phyloP scores from a whole-genome alignment of 2,888 invertebrate genomes.

The Petrophora chlorosata region DNA sequence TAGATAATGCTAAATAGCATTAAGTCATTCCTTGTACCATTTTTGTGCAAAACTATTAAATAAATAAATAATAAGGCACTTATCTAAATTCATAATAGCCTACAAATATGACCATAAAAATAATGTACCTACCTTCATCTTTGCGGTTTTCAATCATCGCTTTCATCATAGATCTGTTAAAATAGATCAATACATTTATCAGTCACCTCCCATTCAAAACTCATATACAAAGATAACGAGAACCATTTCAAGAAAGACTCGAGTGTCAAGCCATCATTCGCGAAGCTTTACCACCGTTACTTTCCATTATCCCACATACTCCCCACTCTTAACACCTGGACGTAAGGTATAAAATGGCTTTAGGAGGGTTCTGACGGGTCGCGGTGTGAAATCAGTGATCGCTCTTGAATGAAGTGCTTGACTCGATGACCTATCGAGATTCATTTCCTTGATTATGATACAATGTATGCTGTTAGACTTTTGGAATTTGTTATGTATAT shows the following conservation, averaged over 20 bases:
- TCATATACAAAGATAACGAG: slow-evolving; percentile 45
- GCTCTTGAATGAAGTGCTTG: slow-evolving; percentile 26
- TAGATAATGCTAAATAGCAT: no score
- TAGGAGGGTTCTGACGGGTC: not conserved
- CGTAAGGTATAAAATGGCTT: slow-evolving; percentile 13
- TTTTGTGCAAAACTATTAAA: no score
- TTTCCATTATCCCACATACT: not conserved
- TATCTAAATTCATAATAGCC: no score
- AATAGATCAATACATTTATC: slow-evolving; percentile 27
- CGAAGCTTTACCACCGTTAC: slow-evolving; percentile 20
- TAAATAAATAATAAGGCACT: no score
- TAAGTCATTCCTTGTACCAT: no score
- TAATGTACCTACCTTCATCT: no score
- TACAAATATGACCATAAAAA: no score
- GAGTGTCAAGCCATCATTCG: slow-evolving; percentile 47
- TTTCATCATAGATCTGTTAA: not conserved
- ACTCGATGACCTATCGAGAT: slow-evolving; percentile 28
- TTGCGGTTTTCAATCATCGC: no score
- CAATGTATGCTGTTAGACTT: slow-evolving; percentile 15
- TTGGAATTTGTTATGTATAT: not conserved
- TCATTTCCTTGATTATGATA: slow-evolving; percentile 25
- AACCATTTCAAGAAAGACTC: slow-evolving; percentile 34
- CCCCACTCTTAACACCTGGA: not conserved
- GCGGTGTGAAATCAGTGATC: slow-evolving; percentile 19
- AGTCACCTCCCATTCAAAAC: slow-evolving; percentile 32